Evolutionary conservation across 2,888 invertebrate species (phyloP), one percentile per base, ranked within the genome.

Genomic region (Mythimna pallens): DNA sequence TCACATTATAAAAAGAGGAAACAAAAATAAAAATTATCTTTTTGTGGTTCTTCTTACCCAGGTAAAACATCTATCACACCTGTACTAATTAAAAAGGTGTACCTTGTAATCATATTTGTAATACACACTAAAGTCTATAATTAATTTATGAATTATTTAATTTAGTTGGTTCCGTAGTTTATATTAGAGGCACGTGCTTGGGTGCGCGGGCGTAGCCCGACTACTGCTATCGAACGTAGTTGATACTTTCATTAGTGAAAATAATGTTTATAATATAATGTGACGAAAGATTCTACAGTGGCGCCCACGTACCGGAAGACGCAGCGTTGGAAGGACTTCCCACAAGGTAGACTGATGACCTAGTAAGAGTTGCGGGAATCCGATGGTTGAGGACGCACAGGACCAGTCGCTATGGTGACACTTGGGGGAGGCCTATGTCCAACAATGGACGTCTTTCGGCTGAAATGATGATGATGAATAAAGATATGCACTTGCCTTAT

Each of bases 121-220:
- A 64, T 73, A 78, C 71, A 74, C 73, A 76, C 85, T 79, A 87
- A 82, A 80, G 40, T 83, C 78, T 82, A 82, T 88, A 87, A 90
- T 89, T 90, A 90, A 89, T 91, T 87, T 90, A 89, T 89, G 84
- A 90, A 91, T 91, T 89, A 92, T 92, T 91, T 92, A 91, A 93
- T 93, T 92, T 89, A 65, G 89, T 87, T 73, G 59, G 84, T 87
- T 84, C 82, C 82, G 80, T 85, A 88, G 93, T 93, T 93, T 93
- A 93, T 90, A 86, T 89, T 91, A 87, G 76, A 88, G 89, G 93
- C 94, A 94, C 94, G 94, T 88, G 93, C 92, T 85, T 70, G 80
- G 82, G 79, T 73, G 73, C 73, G 80, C 82, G 22, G 71, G 71
- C 71, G 76, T 78, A 73, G 17, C 62, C 12, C 14, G 25, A 1